Conservation (phyloP, 1,140 invertebrate genomes). For the Drosophila serrata region DNA sequence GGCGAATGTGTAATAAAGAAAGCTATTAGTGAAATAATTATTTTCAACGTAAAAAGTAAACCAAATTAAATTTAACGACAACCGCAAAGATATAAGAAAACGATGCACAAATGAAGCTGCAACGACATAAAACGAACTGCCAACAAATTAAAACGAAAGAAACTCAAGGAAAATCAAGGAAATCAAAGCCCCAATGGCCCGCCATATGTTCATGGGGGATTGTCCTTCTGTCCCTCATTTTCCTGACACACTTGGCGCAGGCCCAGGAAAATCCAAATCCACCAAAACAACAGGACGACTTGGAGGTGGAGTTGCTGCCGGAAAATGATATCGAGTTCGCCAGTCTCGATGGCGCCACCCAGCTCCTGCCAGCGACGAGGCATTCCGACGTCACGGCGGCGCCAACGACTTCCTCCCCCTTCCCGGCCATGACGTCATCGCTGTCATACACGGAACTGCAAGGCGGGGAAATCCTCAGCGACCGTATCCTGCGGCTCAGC, state of each 20-base stretch:
- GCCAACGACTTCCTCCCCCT: slow-evolving; percentile 55
- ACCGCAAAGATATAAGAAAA: slow-evolving; percentile 57
- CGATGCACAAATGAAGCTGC: slow-evolving; percentile 80
- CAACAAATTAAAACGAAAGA: slow-evolving; percentile 25
- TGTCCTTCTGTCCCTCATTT: slow-evolving; percentile 44
- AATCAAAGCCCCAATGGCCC: slow-evolving; percentile 49
- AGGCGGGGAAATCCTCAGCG: slow-evolving; percentile 86
- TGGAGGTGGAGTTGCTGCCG: slow-evolving; percentile 67
- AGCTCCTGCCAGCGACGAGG: slow-evolving; percentile 62
- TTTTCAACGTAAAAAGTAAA: slow-evolving; percentile 26
- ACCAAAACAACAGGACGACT: slow-evolving; percentile 26
- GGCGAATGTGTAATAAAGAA: slow-evolving; percentile 45
- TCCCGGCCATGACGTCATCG: slow-evolving; percentile 66
- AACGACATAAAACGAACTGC: slow-evolving; percentile 66
- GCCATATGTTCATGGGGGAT: slow-evolving; percentile 51
- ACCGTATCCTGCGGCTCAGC: slow-evolving; percentile 86
- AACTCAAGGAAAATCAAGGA: slow-evolving; percentile 10
- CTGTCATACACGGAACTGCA: slow-evolving; percentile 73
- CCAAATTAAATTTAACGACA: slow-evolving; percentile 46
- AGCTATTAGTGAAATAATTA: slow-evolving; percentile 21
- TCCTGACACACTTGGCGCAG: slow-evolving; percentile 67
- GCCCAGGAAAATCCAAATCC: slow-evolving; percentile 53
- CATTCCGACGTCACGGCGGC: slow-evolving; percentile 67
- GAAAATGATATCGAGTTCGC: slow-evolving; percentile 79
- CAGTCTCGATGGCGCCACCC: slow-evolving; percentile 81